phyloP scores from a whole-genome alignment of 2,888 invertebrate genomes.

The Cotesia congregata region DNA sequence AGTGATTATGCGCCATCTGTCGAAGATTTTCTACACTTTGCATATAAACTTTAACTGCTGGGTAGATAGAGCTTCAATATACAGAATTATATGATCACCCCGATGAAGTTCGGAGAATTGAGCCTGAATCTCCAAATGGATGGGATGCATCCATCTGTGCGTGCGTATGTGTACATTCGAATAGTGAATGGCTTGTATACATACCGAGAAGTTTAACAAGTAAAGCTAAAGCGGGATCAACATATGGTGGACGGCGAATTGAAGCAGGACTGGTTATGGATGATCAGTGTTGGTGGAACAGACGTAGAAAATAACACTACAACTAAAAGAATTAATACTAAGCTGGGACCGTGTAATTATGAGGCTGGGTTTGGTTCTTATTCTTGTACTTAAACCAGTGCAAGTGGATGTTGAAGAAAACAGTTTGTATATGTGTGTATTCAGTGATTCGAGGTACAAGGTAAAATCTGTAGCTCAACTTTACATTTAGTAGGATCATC shows the following conservation, averaged over 20 bases:
- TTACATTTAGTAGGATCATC: not conserved
- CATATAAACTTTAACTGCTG: no score
- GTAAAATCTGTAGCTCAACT: not conserved
- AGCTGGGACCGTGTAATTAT: conserved; percentile 53
- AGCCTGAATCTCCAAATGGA: no score
- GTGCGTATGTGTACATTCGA: conserved; percentile 29
- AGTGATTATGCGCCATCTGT: no score
- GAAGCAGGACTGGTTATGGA: conserved; percentile 43
- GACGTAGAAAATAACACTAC: conserved; percentile 22
- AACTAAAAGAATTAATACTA: conserved; percentile 36
- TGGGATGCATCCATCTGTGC: not conserved
- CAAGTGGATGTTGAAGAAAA: not conserved
- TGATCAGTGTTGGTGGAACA: conserved; percentile 9
- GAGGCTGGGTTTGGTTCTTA: conserved; percentile 37
- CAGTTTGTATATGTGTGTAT: not conserved
- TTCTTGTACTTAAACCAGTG: conserved; percentile 11
- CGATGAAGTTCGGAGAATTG: no score
- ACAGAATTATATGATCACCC: no score
- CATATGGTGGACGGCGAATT: conserved; percentile 59
- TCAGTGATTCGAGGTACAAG: not conserved
- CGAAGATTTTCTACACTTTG: no score
- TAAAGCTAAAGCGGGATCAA: conserved; percentile 48
- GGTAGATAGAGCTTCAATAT: no score
- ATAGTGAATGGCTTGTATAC: conserved; percentile 45
- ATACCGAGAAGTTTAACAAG: no score